Evolutionary conservation across 2,888 invertebrate species (phyloP), one percentile per base, ranked within the genome.

Genomic region (Limnephilus marmoratus): DNA sequence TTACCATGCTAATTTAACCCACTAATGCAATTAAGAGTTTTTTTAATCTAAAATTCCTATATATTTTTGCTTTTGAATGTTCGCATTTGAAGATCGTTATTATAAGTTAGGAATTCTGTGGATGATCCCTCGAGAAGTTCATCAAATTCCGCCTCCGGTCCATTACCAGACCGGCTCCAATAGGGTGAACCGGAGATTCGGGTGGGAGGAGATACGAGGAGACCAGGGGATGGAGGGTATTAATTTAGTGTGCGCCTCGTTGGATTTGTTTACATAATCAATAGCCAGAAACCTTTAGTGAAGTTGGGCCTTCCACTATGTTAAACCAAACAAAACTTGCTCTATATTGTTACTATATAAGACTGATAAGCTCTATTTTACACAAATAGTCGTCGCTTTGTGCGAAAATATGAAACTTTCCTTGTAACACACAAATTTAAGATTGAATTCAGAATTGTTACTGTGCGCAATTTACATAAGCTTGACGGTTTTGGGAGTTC

Each of bases 261-360:
- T 87, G 87, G 53, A 53, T n/a, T 15, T 87, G 53, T 68, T 88
- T 68, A 68, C 88, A 88, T 80, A 88, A 34, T 88, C 88, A 80
- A 88, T 88, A 88, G 53, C 80, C 29, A 68, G 68, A 34, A 29
- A 24, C 68, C 53, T 85, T 80, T 15, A 68, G n/a, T 37, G 31
- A 24, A 80, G 41, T 68, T 80, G 53, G 7, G 80, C 1, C 53
- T 68, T 18, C 34, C 34, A 31, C 11, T 41, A 80, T 80, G 37
- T 31, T 31, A 68, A 80, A 88, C 68, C 80, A 88, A 68, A 68
- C 88, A 68, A 88, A 88, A 88, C 88, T 88, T 12, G 12, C 41
- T 37, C 68, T 18, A 88, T 68, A 31, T 34, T 31, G 80, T 86
- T 86, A 86, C n/a, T 2, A 86, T 49, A 45, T 86, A 45, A 12